Conservation (phyloP, 2,888 invertebrate genomes). For the Drosophila setosimentum region DNA sequence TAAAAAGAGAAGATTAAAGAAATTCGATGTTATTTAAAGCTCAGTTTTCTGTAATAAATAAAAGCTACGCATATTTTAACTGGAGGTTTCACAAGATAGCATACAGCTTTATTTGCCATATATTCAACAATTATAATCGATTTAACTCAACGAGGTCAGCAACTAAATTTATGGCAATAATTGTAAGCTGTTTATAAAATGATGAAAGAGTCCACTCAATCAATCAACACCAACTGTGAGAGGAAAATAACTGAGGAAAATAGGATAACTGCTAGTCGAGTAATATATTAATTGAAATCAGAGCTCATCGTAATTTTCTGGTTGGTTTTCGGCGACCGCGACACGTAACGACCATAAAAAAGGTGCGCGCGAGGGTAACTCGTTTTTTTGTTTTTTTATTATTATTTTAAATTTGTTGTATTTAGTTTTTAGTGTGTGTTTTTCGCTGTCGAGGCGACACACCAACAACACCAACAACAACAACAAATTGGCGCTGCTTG, state of each 20-base stretch:
- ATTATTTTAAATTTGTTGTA: constrained; percentile 3
- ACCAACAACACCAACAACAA: constrained; percentile 4
- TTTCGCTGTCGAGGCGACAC: constrained; percentile 36
- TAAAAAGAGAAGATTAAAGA: no score
- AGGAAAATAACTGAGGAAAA: neutral
- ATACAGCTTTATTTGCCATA: neutral
- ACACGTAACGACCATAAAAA: constrained; percentile 83
- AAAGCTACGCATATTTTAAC: fast-evolving
- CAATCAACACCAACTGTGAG: neutral
- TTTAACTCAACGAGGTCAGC: neutral
- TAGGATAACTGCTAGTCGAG: constrained; percentile 26
- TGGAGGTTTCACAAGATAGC: neutral
- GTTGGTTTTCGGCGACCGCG: constrained; percentile 71
- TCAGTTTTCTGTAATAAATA: neutral
- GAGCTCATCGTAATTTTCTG: constrained; percentile 26
- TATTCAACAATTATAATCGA: neutral
- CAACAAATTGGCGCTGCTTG: constrained; percentile 67
- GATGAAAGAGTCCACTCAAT: neutral
- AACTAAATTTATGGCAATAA: neutral
- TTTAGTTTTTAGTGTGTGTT: constrained; percentile 11
- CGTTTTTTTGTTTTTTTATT: constrained; percentile 27
- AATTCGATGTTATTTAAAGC: no score
- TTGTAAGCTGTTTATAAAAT: neutral
- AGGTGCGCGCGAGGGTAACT: constrained; percentile 81
- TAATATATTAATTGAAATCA: neutral